Percentiles rank a stretch among this genome's conserved stretches.
phyloP scores from a whole-genome alignment of 1,140 invertebrate species.

The Drosophila lini region DNA sequence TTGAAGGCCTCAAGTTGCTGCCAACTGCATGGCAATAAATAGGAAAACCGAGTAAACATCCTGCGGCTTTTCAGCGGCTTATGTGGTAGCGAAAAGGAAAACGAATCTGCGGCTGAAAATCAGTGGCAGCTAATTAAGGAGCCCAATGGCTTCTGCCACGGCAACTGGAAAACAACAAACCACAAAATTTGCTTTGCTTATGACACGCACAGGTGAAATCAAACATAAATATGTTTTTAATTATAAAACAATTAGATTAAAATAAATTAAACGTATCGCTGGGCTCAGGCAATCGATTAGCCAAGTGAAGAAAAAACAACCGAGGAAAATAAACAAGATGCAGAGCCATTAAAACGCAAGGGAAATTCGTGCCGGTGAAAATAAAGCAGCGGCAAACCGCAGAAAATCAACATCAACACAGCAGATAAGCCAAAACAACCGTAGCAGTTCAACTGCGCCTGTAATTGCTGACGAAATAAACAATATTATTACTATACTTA shows the following conservation, averaged over 20 bases:
- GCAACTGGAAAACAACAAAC: conserved; percentile 27
- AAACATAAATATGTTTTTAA: conserved; percentile 64
- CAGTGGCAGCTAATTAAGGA: conserved; percentile 40
- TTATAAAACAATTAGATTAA: conserved; percentile 82
- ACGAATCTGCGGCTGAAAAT: conserved; percentile 5
- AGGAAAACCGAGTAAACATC: conserved; percentile 8
- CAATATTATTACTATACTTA: conserved; percentile 45
- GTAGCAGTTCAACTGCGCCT: conserved; percentile 28
- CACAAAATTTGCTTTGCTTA: conserved; percentile 16
- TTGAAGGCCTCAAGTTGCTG: background rate
- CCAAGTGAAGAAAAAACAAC: conserved; percentile 42
- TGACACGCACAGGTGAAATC: conserved; percentile 67
- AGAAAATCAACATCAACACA: conserved; percentile 47
- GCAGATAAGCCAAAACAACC: conserved; percentile 23
- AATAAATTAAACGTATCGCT: conserved; percentile 79
- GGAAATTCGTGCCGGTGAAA: conserved; percentile 74
- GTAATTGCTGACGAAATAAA: conserved; percentile 67
- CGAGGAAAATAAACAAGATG: conserved; percentile 45
- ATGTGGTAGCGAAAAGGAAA: background rate
- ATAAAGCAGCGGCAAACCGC: conserved; percentile 47
- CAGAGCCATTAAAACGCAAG: conserved; percentile 45
- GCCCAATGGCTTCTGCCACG: conserved; percentile 12
- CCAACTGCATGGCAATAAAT: background rate
- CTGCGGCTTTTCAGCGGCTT: conserved; percentile 1
- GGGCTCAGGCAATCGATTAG: conserved; percentile 77